Base-by-base conservation (phyloP, 2,113 vertebrate species). In the Nothoprocta pentlandii region DNA sequence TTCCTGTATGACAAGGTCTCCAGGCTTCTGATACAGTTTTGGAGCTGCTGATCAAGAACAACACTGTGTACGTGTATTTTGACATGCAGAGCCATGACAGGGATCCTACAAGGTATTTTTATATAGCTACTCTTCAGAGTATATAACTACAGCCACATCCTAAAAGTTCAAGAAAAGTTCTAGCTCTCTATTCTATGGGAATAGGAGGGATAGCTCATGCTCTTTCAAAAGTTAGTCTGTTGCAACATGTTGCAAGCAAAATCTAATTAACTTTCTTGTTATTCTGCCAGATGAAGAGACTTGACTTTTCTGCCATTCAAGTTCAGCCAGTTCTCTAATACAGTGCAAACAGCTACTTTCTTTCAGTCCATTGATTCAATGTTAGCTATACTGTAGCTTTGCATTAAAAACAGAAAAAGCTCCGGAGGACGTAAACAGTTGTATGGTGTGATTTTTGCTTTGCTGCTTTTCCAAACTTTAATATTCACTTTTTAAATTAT, bases 341-440 rank as follows among this genome's bases (percentile, higher is more conserved):
- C 34, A 7, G 51, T 1, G 68, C 67, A 34, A 39, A 3, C 2
- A 30, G 39, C 62, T n/a, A 0, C 41, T 77, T 51, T 28, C 16
- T 0, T 42, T 22, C 30, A 32, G 28, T 13, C 58, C 16, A 0
- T 10, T 16, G 19, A 9, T 3, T 21, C 34, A 4, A 0, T 3
- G 3, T 26, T 62, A 58, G 23, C 87, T 66, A 22, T 20, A 2
- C 74, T 84, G 47, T 6, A 6, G 4, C 41, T 80, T 12, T 11
- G 39, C 47, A 4, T 36, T 13, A 4, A 3, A 44, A n/a, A 36
- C 5, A 17, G 26, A 16, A 64, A 25, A 74, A 69, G 44, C 61
- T 36, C 56, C 41, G 34, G 20, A 25, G 36, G 42, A 12, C 13
- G 16, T 42, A 32, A 76, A 23, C 39, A 77, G 54, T 44, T 66